A percentile compares a stretch with the other conserved stretches of the same genome.
Evolutionary conservation across 1,140 invertebrate species (phyloP).

Genomic region (Ericerus pela): DNA sequence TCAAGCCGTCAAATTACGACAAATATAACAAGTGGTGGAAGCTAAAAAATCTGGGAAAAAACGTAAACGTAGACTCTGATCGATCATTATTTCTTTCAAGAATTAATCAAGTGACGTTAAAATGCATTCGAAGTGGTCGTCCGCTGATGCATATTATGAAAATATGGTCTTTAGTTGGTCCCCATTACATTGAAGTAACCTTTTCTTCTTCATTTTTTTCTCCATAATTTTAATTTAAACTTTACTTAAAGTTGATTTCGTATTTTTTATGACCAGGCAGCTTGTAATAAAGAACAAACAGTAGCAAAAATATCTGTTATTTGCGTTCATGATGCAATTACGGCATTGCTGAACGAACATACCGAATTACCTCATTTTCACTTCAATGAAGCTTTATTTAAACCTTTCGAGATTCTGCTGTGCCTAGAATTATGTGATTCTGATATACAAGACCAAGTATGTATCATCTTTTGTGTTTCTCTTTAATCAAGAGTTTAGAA

Average conservation of each 20-base stretch:
- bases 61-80: constrained; percentile 16
- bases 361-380: constrained; percentile 82
- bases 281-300: constrained; percentile 72
- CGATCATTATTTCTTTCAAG: constrained; percentile 45
- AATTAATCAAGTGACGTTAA: constrained; percentile 71
- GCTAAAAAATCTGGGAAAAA: constrained; percentile 14
- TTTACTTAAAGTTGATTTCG: not conserved
- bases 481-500: not conserved
- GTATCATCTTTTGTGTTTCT: too few species aligned
- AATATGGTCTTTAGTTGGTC: constrained; percentile 72
- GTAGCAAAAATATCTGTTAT: constrained; percentile 87
- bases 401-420: constrained; percentile 86
- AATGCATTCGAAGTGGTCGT: constrained; percentile 67
- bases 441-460: constrained; percentile 73
- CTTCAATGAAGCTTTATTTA: constrained; percentile 86
- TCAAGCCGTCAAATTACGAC: constrained; percentile 14
- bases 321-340: constrained; percentile 83
- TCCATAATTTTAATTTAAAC: not conserved
- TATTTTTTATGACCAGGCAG: constrained; percentile 46
- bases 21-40: constrained; percentile 17
- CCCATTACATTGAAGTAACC: constrained; percentile 74
- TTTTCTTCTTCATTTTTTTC: not conserved
- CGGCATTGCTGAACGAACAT: constrained; percentile 71
- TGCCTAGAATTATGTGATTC: constrained; percentile 81
- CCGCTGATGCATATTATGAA: constrained; percentile 80